Evolutionary conservation across 2,797 vertebrate genomes (phyloP).

Genomic region (Acanthopagrus latus): DNA sequence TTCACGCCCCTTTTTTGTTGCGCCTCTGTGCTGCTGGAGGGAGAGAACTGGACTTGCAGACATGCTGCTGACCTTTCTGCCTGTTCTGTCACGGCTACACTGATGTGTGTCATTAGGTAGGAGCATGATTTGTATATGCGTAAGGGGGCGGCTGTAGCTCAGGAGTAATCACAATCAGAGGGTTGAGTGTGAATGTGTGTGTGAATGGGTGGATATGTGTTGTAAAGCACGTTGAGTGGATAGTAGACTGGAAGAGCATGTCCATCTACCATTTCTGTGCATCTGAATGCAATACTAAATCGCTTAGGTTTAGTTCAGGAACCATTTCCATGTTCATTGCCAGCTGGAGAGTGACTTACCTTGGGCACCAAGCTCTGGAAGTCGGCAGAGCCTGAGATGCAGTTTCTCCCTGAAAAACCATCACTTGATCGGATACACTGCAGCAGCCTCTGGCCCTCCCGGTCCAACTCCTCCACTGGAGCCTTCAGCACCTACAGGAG

Average conservation of each 20-base stretch:
- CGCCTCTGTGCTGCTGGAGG: background rate
- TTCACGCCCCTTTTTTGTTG: background rate
- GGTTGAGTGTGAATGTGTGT: too few relatives aligned
- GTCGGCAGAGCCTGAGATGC: conserved; percentile 97
- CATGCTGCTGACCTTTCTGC: background rate
- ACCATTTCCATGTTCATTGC: too few relatives aligned
- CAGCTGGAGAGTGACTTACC: conserved; percentile 50
- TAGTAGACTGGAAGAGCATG: too few relatives aligned
- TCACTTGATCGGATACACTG: conserved; percentile 97
- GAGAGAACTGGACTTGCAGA: background rate
- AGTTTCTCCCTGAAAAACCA: conserved; percentile 96
- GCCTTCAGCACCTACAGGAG: conserved; percentile 82
- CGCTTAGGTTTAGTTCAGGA: background rate
- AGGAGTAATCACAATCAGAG: too few relatives aligned
- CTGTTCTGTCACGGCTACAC: background rate
- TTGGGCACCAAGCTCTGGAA: conserved; percentile 99
- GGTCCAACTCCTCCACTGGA: conserved; percentile 95
- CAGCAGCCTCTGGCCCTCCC: conserved; percentile 94
- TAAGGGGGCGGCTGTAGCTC: too few relatives aligned
- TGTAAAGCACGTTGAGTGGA: too few relatives aligned
- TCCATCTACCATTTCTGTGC: background rate
- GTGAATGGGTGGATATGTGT: too few relatives aligned
- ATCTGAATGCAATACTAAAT: background rate
- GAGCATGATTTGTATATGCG: background rate
- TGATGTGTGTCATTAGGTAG: background rate